phyloP scores from a whole-genome alignment of 2,113 vertebrate species.

The Brachyhypopomus gauderio region DNA sequence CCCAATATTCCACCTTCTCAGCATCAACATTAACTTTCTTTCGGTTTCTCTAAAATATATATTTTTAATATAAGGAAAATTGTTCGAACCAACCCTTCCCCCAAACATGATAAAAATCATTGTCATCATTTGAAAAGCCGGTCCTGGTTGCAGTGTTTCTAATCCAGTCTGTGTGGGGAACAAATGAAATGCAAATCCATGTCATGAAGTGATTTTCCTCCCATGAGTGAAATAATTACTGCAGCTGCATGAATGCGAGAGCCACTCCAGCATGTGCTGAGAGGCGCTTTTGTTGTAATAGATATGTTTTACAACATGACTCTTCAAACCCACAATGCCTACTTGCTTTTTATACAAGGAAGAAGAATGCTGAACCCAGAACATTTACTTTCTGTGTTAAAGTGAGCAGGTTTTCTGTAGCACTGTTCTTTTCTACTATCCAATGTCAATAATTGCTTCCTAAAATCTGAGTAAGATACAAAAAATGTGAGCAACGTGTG shows the following conservation, averaged over 20 bases:
- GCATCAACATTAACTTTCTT: neutral
- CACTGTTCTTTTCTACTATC: neutral
- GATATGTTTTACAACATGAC: conserved; percentile 55
- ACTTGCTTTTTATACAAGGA: conserved; percentile 56
- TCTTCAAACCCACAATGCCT: conserved; percentile 69
- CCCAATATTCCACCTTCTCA: no score
- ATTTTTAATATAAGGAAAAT: neutral
- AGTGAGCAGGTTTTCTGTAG: neutral
- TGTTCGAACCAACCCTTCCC: neutral
- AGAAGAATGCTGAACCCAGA: neutral
- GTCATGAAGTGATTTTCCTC: conserved; percentile 73
- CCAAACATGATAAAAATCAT: conserved; percentile 41
- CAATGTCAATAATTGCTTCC: neutral
- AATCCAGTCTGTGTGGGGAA: conserved; percentile 74
- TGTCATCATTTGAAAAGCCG: conserved; percentile 19
- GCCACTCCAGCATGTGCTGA: conserved; percentile 69
- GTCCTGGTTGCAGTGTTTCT: conserved; percentile 44
- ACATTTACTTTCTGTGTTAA: neutral
- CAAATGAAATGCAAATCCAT: conserved; percentile 78
- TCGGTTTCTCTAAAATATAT: neutral
- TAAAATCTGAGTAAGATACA: neutral
- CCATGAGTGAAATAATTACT: conserved; percentile 75
- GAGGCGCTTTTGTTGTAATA: conserved; percentile 66
- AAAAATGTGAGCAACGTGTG: no score
- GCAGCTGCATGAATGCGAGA: conserved; percentile 65